Conservation (phyloP, 2,113 vertebrate species). For the Tupaia tana region DNA sequence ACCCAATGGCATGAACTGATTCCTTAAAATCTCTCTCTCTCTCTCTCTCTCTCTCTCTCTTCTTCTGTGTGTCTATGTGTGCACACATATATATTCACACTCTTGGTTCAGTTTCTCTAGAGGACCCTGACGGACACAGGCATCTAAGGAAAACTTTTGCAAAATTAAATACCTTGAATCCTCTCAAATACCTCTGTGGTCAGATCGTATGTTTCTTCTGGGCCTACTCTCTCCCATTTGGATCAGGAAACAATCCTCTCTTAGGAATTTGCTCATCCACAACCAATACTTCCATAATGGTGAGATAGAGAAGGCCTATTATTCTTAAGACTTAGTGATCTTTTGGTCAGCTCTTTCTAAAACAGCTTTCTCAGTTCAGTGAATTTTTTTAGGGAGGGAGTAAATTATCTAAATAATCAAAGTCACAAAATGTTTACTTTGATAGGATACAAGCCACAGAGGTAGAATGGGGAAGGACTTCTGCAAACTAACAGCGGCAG, state of each 20-base stretch:
- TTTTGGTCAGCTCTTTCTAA: neutral
- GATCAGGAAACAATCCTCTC: neutral
- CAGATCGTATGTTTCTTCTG: neutral
- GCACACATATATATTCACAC: neutral
- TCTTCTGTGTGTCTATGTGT: too few species aligned
- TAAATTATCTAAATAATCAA: neutral
- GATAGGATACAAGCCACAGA: neutral
- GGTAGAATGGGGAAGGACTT: neutral
- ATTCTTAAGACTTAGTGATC: neutral
- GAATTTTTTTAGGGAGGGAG: neutral
- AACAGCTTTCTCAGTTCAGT: constrained; percentile 20
- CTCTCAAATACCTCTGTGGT: neutral
- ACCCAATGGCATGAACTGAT: neutral
- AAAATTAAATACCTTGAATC: neutral
- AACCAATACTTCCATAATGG: neutral
- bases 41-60: neutral
- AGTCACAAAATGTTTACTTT: neutral
- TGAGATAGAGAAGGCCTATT: neutral
- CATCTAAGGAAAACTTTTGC: neutral
- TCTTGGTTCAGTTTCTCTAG: neutral
- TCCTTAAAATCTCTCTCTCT: neutral
- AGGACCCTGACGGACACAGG: neutral
- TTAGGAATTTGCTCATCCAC: neutral
- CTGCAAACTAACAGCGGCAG: neutral
- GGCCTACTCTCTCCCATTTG: neutral